Percentiles rank a stretch among this genome's conserved stretches.
phyloP scores from a whole-genome alignment of 1,140 invertebrate genomes.

The Calycopis cecrops region DNA sequence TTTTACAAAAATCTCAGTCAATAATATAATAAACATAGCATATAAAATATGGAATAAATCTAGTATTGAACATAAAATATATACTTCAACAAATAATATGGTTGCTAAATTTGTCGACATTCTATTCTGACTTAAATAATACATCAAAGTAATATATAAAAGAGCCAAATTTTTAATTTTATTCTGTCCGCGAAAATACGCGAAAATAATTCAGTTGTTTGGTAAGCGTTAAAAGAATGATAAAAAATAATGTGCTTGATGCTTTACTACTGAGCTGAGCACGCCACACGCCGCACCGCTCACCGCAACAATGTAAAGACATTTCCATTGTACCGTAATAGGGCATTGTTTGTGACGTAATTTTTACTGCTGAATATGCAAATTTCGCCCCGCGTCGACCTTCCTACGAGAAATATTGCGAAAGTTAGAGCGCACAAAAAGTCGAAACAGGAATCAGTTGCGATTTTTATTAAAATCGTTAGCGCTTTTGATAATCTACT shows the following conservation, averaged over 20 bases:
- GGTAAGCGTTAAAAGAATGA: too few species aligned
- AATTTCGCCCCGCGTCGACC: conserved; percentile 51
- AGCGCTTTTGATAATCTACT: conserved; percentile 30
- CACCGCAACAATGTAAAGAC: conserved; percentile 51
- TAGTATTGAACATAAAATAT: too few species aligned
- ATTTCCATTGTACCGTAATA: conserved; percentile 65
- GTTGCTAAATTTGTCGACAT: too few species aligned
- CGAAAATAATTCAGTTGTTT: too few species aligned
- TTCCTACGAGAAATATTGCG: conserved; percentile 55
- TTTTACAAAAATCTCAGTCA: too few species aligned
- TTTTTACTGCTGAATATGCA: conserved; percentile 64
- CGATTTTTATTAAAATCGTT: conserved; percentile 49
- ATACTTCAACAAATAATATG: too few species aligned
- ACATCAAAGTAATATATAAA: too few species aligned
- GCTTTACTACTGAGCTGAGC: neutral
- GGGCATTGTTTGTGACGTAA: conserved; percentile 65
- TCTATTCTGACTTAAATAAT: too few species aligned
- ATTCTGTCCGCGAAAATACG: too few species aligned
- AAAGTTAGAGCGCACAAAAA: conserved; percentile 41
- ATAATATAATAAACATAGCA: too few species aligned
- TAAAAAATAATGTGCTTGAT: neutral
- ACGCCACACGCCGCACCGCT: conserved; percentile 16
- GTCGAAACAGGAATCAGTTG: conserved; percentile 48
- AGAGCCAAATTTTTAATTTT: too few species aligned
- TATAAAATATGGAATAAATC: too few species aligned